Conservation (phyloP, 2,797 vertebrate genomes). For the Picus viridis region DNA sequence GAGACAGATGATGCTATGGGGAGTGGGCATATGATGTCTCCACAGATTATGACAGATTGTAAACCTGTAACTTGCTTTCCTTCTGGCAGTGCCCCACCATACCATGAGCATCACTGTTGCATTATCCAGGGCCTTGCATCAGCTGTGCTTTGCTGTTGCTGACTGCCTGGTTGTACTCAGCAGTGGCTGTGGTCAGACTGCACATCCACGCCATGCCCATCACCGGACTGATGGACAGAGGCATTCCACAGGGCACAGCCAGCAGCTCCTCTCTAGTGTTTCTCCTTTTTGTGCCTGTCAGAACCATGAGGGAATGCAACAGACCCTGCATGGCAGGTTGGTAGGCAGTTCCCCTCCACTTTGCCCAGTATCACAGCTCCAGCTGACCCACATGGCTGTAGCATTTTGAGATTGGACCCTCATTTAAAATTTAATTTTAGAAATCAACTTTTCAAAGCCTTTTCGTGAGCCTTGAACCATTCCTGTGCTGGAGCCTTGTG, state of each 20-base stretch:
- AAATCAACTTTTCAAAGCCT: neutral
- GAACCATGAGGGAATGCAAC: neutral
- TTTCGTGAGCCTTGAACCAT: neutral
- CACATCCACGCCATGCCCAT: fast-evolving
- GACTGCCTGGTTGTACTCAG: neutral
- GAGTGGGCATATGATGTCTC: neutral
- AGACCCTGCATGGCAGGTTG: neutral
- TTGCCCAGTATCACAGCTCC: neutral
- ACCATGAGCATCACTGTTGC: neutral
- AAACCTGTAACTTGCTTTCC: neutral
- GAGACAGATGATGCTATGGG: neutral
- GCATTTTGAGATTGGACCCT: neutral
- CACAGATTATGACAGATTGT: neutral
- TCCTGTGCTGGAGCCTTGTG: neutral
- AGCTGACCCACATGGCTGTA: neutral
- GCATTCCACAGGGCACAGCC: neutral
- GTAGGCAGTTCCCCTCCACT: neutral
- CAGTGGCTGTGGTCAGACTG: neutral
- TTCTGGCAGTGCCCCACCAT: neutral
- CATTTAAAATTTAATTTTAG: neutral
- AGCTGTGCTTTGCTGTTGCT: neutral
- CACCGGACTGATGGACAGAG: neutral
- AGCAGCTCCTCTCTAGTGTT: neutral
- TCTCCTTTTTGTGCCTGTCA: neutral
- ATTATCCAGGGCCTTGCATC: neutral